Evolutionary conservation across 2,888 invertebrate genomes (phyloP).

Genomic region (Colostygia pectinataria): DNA sequence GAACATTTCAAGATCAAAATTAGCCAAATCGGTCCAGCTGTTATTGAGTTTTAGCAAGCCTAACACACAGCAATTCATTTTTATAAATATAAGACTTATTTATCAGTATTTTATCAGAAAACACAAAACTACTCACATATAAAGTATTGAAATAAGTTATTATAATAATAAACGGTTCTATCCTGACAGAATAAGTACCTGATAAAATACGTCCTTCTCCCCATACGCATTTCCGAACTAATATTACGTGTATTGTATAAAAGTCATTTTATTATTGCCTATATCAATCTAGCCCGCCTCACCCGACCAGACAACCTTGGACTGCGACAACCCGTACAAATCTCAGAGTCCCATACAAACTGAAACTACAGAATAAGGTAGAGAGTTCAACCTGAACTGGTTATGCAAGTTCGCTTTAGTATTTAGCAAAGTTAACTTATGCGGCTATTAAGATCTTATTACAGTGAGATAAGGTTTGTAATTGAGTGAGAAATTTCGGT

Average conservation of each 20-base stretch:
- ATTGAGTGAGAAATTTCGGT: slow-evolving; percentile 32
- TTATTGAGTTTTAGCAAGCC: too few relatives aligned
- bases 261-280: slow-evolving; percentile 53
- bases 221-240: slow-evolving; percentile 24
- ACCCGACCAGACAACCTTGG: slow-evolving; percentile 34
- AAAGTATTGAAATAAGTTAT: too few relatives aligned
- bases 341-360: slow-evolving; percentile 14
- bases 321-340: slow-evolving; percentile 26
- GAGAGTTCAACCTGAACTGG: slow-evolving; percentile 37
- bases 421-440: slow-evolving; percentile 35
- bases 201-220: slow-evolving; percentile 15
- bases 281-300: slow-evolving; percentile 40
- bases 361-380: slow-evolving; percentile 15
- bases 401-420: slow-evolving; percentile 41
- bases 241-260: slow-evolving; percentile 42
- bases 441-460: slow-evolving; percentile 30
- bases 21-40: too few relatives aligned
- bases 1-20: too few relatives aligned
- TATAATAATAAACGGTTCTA: slow-evolving; percentile 10
- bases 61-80: too few relatives aligned
- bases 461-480: slow-evolving; percentile 34
- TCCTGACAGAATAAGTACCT: slow-evolving; percentile 12
- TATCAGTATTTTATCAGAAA: slow-evolving; percentile 5
- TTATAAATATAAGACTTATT: too few relatives aligned
- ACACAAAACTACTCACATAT: not conserved